Percentiles rank a stretch among this genome's conserved stretches.
phyloP scores from a whole-genome alignment of 2,113 vertebrate species.

The Seriola rivoliana region DNA sequence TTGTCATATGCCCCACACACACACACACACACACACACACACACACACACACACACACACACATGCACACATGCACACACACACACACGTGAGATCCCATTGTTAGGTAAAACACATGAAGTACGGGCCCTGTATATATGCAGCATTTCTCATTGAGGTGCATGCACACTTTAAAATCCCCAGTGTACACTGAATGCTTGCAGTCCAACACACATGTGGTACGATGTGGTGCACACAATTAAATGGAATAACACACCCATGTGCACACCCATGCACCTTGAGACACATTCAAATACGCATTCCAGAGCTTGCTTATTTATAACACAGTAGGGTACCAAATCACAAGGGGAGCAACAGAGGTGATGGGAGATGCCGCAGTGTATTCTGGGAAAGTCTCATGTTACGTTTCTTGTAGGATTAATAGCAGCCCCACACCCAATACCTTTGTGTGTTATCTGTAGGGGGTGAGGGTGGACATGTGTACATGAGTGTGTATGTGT shows the following conservation, averaged over 20 bases:
- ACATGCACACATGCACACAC: too few species aligned
- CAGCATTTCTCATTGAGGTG: not conserved
- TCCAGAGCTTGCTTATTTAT: slow-evolving; percentile 14
- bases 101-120: not conserved
- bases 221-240: not conserved
- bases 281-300: not conserved
- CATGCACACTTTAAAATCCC: not conserved
- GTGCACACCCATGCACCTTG: slow-evolving; percentile 6
- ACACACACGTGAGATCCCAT: not conserved
- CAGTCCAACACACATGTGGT: not conserved
- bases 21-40: too few species aligned
- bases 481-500: not conserved
- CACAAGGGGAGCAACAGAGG: slow-evolving; percentile 19
- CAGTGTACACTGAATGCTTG: not conserved
- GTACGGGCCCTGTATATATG: not conserved
- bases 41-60: too few species aligned
- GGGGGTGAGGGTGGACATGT: not conserved
- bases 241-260: not conserved
- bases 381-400: slow-evolving; percentile 47
- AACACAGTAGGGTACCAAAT: slow-evolving; percentile 19
- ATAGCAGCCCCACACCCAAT: slow-evolving; percentile 19
- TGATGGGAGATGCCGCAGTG: slow-evolving; percentile 33
- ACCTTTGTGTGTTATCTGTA: slow-evolving; percentile 19
- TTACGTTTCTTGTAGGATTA: slow-evolving; percentile 25
- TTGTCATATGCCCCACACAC: not conserved